These are phyloP conservation scores for Harpalus rufipes DNA, from an alignment of 2,888 invertebrate genomes.

Conservation along the genomic window DNA sequence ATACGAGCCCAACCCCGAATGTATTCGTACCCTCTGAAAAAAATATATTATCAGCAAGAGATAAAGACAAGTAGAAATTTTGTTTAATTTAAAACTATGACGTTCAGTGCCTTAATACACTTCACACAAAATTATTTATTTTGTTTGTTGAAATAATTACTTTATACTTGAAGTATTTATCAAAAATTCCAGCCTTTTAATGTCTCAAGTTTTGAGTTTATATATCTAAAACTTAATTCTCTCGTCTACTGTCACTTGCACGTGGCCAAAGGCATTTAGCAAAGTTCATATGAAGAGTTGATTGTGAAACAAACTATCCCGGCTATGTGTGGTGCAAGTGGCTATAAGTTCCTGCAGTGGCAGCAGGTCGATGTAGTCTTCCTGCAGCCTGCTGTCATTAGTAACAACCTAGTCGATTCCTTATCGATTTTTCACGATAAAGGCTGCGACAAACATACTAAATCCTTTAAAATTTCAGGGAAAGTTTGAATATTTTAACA, in stretches of 20 bases:
- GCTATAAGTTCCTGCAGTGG: background rate
- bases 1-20: too few species aligned
- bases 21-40: too few species aligned
- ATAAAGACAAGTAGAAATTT: too few species aligned
- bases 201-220: background rate
- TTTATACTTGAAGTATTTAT: background rate
- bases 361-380: background rate
- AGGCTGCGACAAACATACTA: background rate
- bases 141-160: background rate
- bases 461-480: background rate
- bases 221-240: background rate
- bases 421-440: background rate
- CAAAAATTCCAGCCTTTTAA: background rate
- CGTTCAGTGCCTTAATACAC: too few species aligned
- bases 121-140: too few species aligned
- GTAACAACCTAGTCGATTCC: background rate
- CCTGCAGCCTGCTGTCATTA: background rate
- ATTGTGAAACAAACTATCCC: background rate
- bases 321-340: background rate
- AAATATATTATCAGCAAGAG: too few species aligned
- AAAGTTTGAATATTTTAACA: background rate
- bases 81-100: too few species aligned
- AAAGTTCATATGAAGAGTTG: background rate
- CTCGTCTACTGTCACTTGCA: background rate
- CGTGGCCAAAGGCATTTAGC: background rate